These are phyloP conservation scores for Papilio aristodemus DNA, from an alignment of 1,140 invertebrate genomes.

Conservation along the genomic window DNA sequence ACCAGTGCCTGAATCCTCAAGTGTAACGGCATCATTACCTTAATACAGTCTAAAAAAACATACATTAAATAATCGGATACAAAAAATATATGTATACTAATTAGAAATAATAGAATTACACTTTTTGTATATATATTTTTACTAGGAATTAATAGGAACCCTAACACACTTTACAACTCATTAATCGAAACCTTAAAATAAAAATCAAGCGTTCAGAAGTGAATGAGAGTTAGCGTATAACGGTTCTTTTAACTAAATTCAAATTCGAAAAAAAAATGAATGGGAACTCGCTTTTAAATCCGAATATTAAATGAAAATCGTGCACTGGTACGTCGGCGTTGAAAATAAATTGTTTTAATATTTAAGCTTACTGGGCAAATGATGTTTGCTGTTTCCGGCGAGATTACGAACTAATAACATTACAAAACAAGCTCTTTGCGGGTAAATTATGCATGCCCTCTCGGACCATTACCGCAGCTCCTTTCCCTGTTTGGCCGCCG, in stretches of 20 bases:
- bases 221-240: neutral
- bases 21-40: too few species aligned
- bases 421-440: constrained; percentile 78
- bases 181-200: too few species aligned
- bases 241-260: constrained; percentile 38
- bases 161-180: too few species aligned
- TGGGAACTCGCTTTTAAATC: constrained; percentile 12
- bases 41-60: too few species aligned
- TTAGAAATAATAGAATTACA: too few species aligned
- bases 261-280: constrained; percentile 19
- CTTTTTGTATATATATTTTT: too few species aligned
- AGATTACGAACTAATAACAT: constrained; percentile 80
- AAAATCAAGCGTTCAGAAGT: neutral
- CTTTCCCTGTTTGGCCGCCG: constrained; percentile 59
- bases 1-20: too few species aligned
- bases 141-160: too few species aligned
- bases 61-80: too few species aligned
- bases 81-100: too few species aligned
- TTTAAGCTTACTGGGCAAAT: constrained; percentile 66
- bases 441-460: constrained; percentile 79
- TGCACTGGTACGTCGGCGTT: constrained; percentile 44
- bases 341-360: constrained; percentile 78
- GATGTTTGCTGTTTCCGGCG: constrained; percentile 74
- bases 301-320: constrained; percentile 39
- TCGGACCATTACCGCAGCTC: constrained; percentile 75